These are phyloP conservation scores for Malurus melanocephalus DNA, from an alignment of 2,113 vertebrate species.

Conservation along the genomic window DNA sequence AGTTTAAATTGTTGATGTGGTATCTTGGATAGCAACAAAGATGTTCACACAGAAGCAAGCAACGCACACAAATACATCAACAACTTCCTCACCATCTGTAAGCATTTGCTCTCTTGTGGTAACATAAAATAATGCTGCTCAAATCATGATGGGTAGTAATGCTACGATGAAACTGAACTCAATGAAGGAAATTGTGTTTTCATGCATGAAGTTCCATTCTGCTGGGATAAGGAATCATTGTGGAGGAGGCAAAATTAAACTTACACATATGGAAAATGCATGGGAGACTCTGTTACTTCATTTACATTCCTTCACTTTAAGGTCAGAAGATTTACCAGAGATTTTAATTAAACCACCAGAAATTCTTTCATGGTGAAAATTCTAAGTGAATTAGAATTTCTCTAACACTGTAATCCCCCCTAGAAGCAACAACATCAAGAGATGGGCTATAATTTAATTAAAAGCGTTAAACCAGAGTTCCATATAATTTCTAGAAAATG, in stretches of 20 bases:
- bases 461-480: background rate
- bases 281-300: background rate
- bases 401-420: background rate
- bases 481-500: background rate
- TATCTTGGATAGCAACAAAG: background rate
- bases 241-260: background rate
- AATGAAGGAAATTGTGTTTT: background rate
- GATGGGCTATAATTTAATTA: background rate
- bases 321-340: background rate
- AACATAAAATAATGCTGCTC: background rate
- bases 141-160: background rate
- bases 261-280: background rate
- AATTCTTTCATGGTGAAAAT: background rate
- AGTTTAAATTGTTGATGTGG: background rate
- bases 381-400: background rate
- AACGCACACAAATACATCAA: background rate
- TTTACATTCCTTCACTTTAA: background rate
- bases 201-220: background rate
- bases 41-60: background rate
- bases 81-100: background rate
- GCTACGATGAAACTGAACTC: background rate
- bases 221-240: rapidly evolving
- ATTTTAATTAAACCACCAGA: background rate
- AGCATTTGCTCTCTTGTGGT: background rate
- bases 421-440: background rate